These are phyloP conservation scores for Anser cygnoides DNA, from an alignment of 2,113 vertebrate genomes.

Conservation along the genomic window DNA sequence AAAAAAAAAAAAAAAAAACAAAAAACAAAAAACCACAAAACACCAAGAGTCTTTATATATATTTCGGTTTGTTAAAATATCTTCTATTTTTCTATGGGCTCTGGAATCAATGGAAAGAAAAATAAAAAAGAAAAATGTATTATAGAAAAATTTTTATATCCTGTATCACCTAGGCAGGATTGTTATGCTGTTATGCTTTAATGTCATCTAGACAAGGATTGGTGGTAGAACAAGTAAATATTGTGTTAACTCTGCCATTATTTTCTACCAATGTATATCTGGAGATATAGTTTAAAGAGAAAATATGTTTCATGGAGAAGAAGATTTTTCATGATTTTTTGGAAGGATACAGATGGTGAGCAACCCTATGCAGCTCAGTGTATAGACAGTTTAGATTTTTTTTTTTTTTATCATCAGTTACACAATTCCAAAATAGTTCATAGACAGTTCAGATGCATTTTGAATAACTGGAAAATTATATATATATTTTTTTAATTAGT, in stretches of 20 bases:
- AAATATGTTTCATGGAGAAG: background rate
- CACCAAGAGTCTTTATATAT: too few species aligned
- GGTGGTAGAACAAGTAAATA: background rate
- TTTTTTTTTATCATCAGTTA: background rate
- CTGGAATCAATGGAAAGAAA: background rate
- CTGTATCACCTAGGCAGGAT: background rate
- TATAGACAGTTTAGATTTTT: background rate
- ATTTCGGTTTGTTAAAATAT: background rate
- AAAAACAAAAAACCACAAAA: too few species aligned
- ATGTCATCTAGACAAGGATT: background rate
- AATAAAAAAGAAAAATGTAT: background rate
- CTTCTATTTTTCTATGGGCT: background rate
- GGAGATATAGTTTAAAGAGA: background rate
- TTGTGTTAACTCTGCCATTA: background rate
- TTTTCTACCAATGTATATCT: background rate
- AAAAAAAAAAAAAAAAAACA: background rate
- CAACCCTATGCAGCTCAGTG: background rate
- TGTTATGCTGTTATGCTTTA: background rate
- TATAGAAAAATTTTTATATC: background rate
- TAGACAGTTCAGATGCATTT: background rate
- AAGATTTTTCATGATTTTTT: background rate
- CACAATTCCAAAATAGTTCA: background rate
- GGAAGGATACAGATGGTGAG: too few species aligned
- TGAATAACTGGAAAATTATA: background rate
- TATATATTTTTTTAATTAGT: background rate